These are phyloP conservation scores for Edolisoma coerulescens DNA, from an alignment of 2,113 vertebrate genomes.

Conservation along the genomic window DNA sequence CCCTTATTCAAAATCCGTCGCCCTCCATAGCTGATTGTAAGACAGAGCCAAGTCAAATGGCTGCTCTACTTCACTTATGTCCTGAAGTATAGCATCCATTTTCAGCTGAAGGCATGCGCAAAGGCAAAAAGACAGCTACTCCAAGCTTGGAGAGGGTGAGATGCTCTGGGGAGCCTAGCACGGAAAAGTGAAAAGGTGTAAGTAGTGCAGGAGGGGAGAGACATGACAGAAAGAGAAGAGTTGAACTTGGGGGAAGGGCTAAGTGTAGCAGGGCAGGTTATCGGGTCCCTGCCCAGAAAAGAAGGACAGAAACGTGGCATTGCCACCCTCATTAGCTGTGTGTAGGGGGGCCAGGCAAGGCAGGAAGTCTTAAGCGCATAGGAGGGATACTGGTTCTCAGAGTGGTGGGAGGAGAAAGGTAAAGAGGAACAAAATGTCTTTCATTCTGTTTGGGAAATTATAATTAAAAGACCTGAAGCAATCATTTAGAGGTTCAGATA, in stretches of 20 bases:
- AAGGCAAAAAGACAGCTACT: background rate
- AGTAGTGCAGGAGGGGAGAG: background rate
- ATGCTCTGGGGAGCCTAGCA: background rate
- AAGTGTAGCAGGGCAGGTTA: background rate
- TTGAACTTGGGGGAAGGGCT: background rate
- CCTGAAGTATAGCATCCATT: background rate
- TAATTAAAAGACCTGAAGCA: background rate
- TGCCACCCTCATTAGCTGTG: background rate
- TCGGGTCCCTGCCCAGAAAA: background rate
- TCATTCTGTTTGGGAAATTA: background rate
- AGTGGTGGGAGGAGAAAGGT: background rate
- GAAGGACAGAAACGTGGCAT: background rate
- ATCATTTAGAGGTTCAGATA: background rate
- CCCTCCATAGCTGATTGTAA: background rate
- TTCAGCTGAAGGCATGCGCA: background rate
- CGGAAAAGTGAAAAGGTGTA: background rate
- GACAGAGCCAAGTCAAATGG: background rate
- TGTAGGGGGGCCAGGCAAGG: accelerated
- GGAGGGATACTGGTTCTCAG: background rate
- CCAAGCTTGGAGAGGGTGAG: background rate
- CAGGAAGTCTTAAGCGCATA: background rate
- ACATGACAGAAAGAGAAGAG: background rate
- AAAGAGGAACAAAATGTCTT: background rate
- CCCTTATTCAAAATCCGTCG: accelerated
- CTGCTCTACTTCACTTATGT: background rate